A percentile compares a stretch with the other conserved stretches of the same genome.
These are phyloP conservation scores for Agrotis clavis DNA, from an alignment of 2,888 invertebrate genomes.

Conservation along the genomic window DNA sequence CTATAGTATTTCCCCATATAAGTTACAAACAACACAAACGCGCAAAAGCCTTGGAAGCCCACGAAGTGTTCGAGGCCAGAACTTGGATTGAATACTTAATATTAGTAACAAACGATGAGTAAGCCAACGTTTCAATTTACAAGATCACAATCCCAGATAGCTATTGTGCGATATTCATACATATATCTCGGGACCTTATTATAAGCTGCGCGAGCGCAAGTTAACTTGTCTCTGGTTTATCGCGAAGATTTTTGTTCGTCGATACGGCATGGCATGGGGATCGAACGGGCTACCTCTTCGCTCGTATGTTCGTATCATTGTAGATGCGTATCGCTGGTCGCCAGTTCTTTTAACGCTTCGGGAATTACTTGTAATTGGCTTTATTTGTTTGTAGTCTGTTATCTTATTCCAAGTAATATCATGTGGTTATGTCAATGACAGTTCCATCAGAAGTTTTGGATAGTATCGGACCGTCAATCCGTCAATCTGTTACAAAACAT, in stretches of 20 bases:
- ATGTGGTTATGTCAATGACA: not conserved
- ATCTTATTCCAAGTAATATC: constrained; percentile 12
- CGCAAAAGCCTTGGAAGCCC: constrained; percentile 52
- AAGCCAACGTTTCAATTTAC: constrained; percentile 88
- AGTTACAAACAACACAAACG: constrained; percentile 12
- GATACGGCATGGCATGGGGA: constrained; percentile 80
- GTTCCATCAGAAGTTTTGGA: not conserved
- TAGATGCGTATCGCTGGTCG: constrained; percentile 76
- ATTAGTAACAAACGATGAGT: constrained; percentile 78
- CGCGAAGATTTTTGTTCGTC: constrained; percentile 85
- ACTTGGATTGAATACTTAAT: constrained; percentile 62
- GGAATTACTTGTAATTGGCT: constrained; percentile 74
- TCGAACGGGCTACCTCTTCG: constrained; percentile 66
- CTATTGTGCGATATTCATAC: constrained; percentile 83
- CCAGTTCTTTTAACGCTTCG: constrained; percentile 75
- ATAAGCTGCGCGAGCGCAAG: constrained; percentile 84
- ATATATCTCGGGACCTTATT: constrained; percentile 85
- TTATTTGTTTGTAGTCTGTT: constrained; percentile 35
- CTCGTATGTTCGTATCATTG: constrained; percentile 75
- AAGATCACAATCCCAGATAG: constrained; percentile 86
- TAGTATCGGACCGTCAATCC: not conserved
- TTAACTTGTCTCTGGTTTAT: constrained; percentile 89
- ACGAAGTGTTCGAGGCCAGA: constrained; percentile 44
- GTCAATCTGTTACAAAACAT: not conserved
- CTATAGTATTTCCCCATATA: not conserved